phyloP scores from a whole-genome alignment of 2,113 vertebrate genomes.

The Myrmophylax atrothorax region DNA sequence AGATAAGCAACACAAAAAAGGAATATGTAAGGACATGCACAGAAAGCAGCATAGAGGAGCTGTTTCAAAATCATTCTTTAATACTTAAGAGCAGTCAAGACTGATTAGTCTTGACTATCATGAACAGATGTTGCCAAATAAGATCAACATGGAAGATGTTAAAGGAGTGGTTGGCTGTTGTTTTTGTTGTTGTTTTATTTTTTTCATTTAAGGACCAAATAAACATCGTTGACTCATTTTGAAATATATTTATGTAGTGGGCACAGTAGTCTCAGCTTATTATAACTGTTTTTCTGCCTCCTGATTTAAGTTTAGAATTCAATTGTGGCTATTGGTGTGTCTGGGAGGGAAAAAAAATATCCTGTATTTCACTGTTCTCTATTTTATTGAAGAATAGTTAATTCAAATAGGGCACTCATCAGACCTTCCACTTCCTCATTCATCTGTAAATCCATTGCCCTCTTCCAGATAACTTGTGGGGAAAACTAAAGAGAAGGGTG shows the following conservation, averaged over 20 bases:
- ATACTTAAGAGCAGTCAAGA: background rate
- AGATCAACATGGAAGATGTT: background rate
- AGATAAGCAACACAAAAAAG: background rate
- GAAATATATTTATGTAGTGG: background rate
- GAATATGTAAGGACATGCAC: background rate
- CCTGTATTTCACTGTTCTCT: background rate
- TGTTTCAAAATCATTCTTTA: background rate
- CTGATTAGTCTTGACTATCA: background rate
- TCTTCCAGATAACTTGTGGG: background rate
- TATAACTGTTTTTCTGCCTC: background rate
- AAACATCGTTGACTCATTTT: background rate
- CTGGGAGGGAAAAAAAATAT: background rate
- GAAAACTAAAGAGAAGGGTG: background rate
- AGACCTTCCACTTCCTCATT: background rate
- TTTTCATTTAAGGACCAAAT: background rate
- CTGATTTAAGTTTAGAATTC: background rate
- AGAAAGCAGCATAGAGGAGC: background rate
- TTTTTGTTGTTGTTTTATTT: background rate
- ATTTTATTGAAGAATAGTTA: background rate
- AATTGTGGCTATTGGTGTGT: background rate
- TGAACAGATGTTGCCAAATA: background rate
- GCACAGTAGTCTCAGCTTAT: background rate
- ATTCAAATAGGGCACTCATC: rapidly evolving
- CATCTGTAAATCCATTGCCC: background rate
- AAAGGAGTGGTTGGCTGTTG: background rate